Percentiles rank a stretch among this genome's conserved stretches.
These are phyloP conservation scores for Catocala sponsa DNA, from an alignment of 2,888 invertebrate genomes.

Conservation along the genomic window DNA sequence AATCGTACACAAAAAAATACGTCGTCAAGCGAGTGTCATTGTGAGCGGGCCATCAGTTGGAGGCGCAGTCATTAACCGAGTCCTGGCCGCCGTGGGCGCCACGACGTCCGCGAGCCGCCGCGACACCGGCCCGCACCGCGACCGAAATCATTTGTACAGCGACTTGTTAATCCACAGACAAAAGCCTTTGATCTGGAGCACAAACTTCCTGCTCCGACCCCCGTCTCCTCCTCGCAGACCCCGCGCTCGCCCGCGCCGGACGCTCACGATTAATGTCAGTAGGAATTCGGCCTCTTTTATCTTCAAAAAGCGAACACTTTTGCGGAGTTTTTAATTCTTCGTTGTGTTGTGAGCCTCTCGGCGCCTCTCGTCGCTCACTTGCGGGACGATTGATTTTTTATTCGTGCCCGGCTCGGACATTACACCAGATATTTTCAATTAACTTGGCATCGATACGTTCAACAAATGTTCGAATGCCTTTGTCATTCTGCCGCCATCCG, in stretches of 20 bases:
- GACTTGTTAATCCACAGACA: slow-evolving; percentile 74
- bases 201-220: slow-evolving; percentile 56
- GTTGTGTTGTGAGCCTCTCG: slow-evolving; percentile 12
- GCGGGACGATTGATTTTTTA: slow-evolving; percentile 27
- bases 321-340: slow-evolving; percentile 42
- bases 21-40: too few relatives aligned
- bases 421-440: slow-evolving; percentile 10
- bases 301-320: slow-evolving; percentile 59
- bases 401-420: slow-evolving; percentile 2
- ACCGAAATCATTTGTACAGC: slow-evolving; percentile 61
- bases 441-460: neutral
- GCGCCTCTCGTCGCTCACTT: slow-evolving; percentile 14
- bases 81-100: too few relatives aligned
- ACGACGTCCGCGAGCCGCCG: neutral
- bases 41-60: too few relatives aligned
- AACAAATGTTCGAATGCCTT: slow-evolving; percentile 3
- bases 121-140: slow-evolving; percentile 21
- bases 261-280: slow-evolving; percentile 52
- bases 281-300: slow-evolving; percentile 62
- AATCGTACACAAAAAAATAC: too few relatives aligned
- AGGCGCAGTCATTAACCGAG: too few relatives aligned
- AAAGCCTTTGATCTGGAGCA: slow-evolving; percentile 74
- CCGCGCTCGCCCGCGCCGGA: slow-evolving; percentile 10
- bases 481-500: neutral
- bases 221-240: slow-evolving; percentile 3